Evolutionary conservation across 2,888 invertebrate genomes (phyloP).

Genomic region (Podotricha telesiphe): DNA sequence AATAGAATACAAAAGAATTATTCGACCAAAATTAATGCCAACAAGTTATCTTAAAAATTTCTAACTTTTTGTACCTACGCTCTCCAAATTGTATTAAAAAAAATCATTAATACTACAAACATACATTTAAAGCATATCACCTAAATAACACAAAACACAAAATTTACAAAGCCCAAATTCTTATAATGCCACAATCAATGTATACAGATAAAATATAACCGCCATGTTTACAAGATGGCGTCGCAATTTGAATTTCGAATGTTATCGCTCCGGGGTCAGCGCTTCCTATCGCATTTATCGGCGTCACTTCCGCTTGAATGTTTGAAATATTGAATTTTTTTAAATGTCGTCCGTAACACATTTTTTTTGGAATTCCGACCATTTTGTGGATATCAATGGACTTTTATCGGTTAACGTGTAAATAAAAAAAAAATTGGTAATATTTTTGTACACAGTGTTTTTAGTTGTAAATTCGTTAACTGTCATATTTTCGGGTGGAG

Average conservation of each 20-base stretch:
- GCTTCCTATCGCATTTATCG: constrained; percentile 69
- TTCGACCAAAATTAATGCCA: too few species aligned
- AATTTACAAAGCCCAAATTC: constrained; percentile 20
- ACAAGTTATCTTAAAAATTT: too few species aligned
- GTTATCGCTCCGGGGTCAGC: constrained; percentile 69
- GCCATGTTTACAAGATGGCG: constrained; percentile 56
- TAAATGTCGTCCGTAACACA: constrained; percentile 35
- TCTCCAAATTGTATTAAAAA: too few species aligned
- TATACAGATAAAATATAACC: constrained; percentile 44
- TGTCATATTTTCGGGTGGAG: neutral
- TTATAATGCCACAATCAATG: constrained; percentile 35
- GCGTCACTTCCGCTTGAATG: constrained; percentile 62
- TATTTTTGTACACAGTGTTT: neutral
- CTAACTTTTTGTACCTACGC: too few species aligned
- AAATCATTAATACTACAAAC: neutral
- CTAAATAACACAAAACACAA: neutral
- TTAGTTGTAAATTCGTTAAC: neutral
- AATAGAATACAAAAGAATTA: too few species aligned
- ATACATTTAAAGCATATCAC: neutral
- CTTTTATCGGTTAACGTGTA: constrained; percentile 26
- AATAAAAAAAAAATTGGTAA: constrained; percentile 4
- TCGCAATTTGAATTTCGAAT: constrained; percentile 62
- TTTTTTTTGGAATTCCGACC: constrained; percentile 10
- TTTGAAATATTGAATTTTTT: constrained; percentile 56
- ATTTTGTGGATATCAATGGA: constrained; percentile 21